Conservation (phyloP, 1,140 invertebrate genomes). For the Drosophila kikkawai region DNA sequence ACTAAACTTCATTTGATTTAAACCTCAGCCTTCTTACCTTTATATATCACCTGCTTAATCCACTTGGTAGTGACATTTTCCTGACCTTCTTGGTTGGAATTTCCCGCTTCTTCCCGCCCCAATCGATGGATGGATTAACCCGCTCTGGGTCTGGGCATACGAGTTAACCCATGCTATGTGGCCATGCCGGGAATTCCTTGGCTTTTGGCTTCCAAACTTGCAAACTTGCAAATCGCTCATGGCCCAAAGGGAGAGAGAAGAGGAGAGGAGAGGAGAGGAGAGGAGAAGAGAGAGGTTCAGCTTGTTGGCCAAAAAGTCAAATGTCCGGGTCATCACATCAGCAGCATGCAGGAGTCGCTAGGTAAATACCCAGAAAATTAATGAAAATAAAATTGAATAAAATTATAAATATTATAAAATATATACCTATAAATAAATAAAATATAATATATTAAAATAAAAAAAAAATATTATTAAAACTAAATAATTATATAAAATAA, state of each 20-base stretch:
- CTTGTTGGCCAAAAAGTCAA: conserved; percentile 48
- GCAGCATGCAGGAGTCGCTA: conserved; percentile 12
- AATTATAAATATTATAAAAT: no score
- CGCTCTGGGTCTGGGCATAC: conserved; percentile 2
- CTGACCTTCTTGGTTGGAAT: conserved; percentile 14
- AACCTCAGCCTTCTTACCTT: not conserved
- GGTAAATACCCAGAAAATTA: not conserved
- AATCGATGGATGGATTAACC: conserved; percentile 40
- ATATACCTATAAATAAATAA: no score
- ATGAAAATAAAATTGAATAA: no score
- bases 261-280: not conserved
- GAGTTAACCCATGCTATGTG: conserved; percentile 32
- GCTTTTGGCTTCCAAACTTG: conserved; percentile 18
- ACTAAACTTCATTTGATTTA: not conserved
- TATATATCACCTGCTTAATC: conserved; percentile 21
- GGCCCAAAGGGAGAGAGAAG: conserved; percentile 4
- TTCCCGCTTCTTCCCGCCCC: not conserved
- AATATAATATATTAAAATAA: no score
- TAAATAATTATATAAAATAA: not conserved
- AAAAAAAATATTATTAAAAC: not conserved
- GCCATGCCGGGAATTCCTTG: conserved; percentile 30
- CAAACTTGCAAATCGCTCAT: conserved; percentile 49
- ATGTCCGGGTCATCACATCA: conserved; percentile 43
- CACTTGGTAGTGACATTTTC: conserved; percentile 10
- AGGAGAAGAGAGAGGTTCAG: not conserved